Percentiles rank a stretch among this genome's conserved stretches.
Conservation (phyloP, 2,888 invertebrate genomes). For the Dicycla oo region DNA sequence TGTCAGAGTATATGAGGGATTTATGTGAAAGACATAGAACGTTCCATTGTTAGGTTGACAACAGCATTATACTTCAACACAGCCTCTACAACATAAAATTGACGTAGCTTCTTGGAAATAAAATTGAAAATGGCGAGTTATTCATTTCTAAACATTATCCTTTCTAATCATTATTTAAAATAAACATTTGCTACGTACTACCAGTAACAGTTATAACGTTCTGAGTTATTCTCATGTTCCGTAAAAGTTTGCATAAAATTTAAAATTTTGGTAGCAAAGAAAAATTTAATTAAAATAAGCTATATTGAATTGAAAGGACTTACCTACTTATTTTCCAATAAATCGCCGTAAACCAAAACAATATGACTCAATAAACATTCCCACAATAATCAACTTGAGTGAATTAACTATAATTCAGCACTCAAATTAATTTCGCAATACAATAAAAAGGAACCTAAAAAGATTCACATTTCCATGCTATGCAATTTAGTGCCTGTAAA, state of each 20-base stretch:
- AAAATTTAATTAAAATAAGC: neutral
- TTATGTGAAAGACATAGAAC: slow-evolving; percentile 36
- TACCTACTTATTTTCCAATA: slow-evolving; percentile 21
- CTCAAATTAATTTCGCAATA: slow-evolving; percentile 64
- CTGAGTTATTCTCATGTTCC: neutral
- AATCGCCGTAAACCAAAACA: neutral
- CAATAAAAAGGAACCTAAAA: slow-evolving; percentile 59
- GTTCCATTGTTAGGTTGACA: slow-evolving; percentile 13
- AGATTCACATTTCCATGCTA: slow-evolving; percentile 69
- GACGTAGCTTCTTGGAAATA: neutral
- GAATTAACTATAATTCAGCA: slow-evolving; percentile 59
- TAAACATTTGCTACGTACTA: neutral
- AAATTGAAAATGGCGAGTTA: neutral
- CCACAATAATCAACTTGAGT: slow-evolving; percentile 50
- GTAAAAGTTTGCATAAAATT: neutral
- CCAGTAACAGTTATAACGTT: neutral
- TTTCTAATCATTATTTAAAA: neutral
- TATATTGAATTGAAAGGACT: neutral
- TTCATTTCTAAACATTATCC: neutral
- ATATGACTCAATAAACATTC: slow-evolving; percentile 45
- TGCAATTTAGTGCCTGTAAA: slow-evolving; percentile 84
- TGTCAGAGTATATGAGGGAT: slow-evolving; percentile 43
- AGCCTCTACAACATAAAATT: neutral
- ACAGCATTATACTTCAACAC: slow-evolving; percentile 5
- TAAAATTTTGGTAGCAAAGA: neutral